Percentiles rank a stretch among this genome's conserved stretches.
Evolutionary conservation across 2,888 invertebrate genomes (phyloP).

Genomic region (Cybosia mesomella): DNA sequence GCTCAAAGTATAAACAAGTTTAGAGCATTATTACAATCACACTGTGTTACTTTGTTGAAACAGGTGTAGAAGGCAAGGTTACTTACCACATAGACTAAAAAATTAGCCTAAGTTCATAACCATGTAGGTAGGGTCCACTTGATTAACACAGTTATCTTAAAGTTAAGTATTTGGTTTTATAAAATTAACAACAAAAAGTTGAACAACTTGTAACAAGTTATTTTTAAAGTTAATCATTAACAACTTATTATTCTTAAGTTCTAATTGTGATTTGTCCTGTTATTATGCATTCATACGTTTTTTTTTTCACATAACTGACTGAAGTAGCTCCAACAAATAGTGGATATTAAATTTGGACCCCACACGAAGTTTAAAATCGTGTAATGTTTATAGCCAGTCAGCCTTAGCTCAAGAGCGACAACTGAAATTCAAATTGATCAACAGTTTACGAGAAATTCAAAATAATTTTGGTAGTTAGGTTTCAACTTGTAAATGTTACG

Average conservation of each 20-base stretch:
- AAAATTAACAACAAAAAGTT: neutral
- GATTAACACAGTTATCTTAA: too few species aligned
- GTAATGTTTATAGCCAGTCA: neutral
- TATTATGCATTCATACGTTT: neutral
- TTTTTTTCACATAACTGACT: neutral
- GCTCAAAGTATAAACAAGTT: neutral
- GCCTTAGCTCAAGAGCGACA: neutral
- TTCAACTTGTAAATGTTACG: neutral
- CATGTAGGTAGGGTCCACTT: neutral
- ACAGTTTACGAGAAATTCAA: neutral
- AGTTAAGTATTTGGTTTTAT: neutral
- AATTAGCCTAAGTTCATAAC: neutral
- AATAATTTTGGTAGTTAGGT: neutral
- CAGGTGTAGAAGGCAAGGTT: slow-evolving; percentile 47
- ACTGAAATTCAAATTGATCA: neutral
- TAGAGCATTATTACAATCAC: slow-evolving; percentile 15
- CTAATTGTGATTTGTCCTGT: neutral
- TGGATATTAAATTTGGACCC: neutral
- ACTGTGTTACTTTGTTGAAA: slow-evolving; percentile 32
- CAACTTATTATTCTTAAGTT: neutral
- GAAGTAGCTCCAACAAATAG: neutral
- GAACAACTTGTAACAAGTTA: neutral
- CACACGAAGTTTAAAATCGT: slow-evolving; percentile 3
- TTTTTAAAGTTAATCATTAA: neutral
- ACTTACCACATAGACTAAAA: slow-evolving; percentile 14